Percentiles rank a stretch among this genome's conserved stretches.
Conservation (phyloP, 2,888 invertebrate genomes). For the Lordiphosa fenestrarum region DNA sequence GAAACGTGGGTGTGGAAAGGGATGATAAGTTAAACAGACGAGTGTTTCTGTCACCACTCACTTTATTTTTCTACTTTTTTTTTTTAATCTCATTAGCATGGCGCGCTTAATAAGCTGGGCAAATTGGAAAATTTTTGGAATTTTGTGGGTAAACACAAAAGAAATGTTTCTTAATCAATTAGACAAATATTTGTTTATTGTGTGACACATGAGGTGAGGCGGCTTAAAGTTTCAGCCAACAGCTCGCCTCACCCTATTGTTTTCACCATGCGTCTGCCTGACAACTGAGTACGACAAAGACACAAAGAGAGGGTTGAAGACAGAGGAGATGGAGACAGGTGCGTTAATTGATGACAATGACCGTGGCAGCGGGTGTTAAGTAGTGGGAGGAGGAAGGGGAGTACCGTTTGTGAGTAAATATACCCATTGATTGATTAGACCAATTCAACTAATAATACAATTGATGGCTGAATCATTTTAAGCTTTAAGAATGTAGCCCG, state of each 20-base stretch:
- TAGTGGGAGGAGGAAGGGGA: not conserved
- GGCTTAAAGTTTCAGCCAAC: no score
- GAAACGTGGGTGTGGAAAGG: not conserved
- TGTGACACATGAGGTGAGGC: no score
- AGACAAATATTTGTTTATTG: conserved; percentile 52
- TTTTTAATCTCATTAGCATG: conserved; percentile 50
- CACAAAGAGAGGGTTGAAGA: conserved; percentile 19
- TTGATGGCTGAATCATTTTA: conserved; percentile 22
- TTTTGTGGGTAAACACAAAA: conserved; percentile 9
- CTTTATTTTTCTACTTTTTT: not conserved
- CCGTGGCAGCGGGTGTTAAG: conserved; percentile 6
- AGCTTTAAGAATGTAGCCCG: no score
- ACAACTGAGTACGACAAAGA: no score
- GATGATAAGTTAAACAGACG: no score
- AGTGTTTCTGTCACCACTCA: not conserved
- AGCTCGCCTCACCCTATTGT: no score
- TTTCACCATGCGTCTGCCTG: no score
- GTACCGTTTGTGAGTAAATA: conserved; percentile 3
- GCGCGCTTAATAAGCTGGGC: conserved; percentile 48
- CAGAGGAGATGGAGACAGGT: conserved; percentile 1
- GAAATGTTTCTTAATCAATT: conserved; percentile 49
- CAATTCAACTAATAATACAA: conserved; percentile 11
- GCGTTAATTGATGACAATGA: conserved; percentile 34
- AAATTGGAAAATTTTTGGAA: conserved; percentile 59
- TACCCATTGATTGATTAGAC: conserved; percentile 12